These are phyloP conservation scores for Tillus elongatus DNA, from an alignment of 2,888 invertebrate genomes.

Conservation along the genomic window DNA sequence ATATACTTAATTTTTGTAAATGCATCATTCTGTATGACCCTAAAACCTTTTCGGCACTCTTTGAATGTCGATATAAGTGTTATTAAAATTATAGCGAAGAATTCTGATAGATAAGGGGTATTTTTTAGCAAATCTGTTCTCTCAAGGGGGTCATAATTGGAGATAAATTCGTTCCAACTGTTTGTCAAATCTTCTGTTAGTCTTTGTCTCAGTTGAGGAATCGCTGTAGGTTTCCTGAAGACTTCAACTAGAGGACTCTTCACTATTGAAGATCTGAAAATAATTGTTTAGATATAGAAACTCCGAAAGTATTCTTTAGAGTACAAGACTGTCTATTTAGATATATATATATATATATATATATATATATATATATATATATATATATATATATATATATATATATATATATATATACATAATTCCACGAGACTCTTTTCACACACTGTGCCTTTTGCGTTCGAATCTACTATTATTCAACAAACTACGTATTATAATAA, in stretches of 20 bases:
- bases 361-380: too few species aligned
- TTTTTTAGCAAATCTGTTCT: conserved; percentile 56
- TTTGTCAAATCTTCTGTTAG: conserved; percentile 60
- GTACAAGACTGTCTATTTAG: too few species aligned
- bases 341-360: conserved; percentile 12
- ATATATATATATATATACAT: too few species aligned
- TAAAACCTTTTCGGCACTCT: conserved; percentile 50
- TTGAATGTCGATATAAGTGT: conserved; percentile 54
- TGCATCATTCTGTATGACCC: conserved; percentile 40
- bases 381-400: too few species aligned
- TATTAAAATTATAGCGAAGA: conserved; percentile 55
- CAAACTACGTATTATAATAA: too few species aligned
- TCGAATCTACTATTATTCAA: too few species aligned
- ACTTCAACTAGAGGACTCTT: conserved; percentile 48
- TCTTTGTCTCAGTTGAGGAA: conserved; percentile 58
- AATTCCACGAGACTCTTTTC: too few species aligned
- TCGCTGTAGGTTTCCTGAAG: conserved; percentile 52
- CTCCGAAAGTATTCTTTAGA: conserved; percentile 24
- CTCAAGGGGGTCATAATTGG: conserved; percentile 68
- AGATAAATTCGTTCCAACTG: conserved; percentile 72
- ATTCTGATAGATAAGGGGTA: conserved; percentile 50
- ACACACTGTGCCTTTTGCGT: too few species aligned
- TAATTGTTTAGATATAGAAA: conserved; percentile 19
- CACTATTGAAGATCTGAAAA: conserved; percentile 11
- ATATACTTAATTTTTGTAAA: conserved; percentile 44